phyloP scores from a whole-genome alignment of 2,113 vertebrate species.

The Sapajus apella region DNA sequence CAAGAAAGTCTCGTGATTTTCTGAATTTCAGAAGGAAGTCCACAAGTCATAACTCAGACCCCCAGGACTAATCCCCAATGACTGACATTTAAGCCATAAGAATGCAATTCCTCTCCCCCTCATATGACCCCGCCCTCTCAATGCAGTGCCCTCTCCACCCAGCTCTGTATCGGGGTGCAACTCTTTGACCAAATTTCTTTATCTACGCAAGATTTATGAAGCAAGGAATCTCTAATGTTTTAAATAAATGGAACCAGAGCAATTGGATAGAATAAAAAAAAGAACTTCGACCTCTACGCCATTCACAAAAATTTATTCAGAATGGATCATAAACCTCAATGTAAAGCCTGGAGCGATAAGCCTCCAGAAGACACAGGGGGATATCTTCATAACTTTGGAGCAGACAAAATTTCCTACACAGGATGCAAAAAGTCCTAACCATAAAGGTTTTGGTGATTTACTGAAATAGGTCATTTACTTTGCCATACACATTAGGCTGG shows the following conservation, averaged over 20 bases:
- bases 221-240: background rate
- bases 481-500: background rate
- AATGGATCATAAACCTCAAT: background rate
- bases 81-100: background rate
- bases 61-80: background rate
- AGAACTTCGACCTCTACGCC: background rate
- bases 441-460: background rate
- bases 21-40: background rate
- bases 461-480: background rate
- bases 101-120: background rate
- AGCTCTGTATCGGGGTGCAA: background rate
- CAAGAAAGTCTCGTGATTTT: background rate
- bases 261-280: background rate
- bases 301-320: background rate
- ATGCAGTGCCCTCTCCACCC: background rate
- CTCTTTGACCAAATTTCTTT: background rate
- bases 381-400: background rate
- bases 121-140: background rate
- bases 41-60: background rate
- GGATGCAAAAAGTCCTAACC: background rate
- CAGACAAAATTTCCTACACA: background rate
- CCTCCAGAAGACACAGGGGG: background rate
- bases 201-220: background rate
- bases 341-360: background rate
- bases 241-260: background rate